Percentiles rank a stretch among this genome's conserved stretches.
Conservation (phyloP, 23 tunicate species). For the Halocynthia aurantium region DNA sequence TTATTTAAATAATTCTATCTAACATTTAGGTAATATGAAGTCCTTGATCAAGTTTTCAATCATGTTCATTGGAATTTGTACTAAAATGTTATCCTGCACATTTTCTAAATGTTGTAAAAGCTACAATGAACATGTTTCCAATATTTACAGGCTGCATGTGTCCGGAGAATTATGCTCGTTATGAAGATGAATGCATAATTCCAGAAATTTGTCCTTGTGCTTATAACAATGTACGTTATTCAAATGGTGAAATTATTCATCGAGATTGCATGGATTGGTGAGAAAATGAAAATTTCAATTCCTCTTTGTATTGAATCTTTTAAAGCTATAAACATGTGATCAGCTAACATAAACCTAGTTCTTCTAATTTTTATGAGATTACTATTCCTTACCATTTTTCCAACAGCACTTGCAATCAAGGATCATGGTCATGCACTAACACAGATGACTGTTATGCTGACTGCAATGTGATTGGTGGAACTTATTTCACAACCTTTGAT, state of each 20-base stretch:
- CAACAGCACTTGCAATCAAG: slow-evolving; percentile 35
- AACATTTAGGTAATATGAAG: too few relatives aligned
- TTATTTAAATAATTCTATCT: too few relatives aligned
- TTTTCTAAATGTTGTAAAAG: too few relatives aligned
- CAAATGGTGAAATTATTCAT: background rate
- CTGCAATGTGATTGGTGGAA: slow-evolving; percentile 30
- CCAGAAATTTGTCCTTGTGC: background rate
- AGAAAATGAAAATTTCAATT: background rate
- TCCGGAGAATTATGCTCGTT: background rate
- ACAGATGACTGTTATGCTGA: slow-evolving; percentile 5
- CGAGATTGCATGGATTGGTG: slow-evolving; percentile 27
- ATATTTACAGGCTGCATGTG: slow-evolving; percentile 12
- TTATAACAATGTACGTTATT: slow-evolving; percentile 1
- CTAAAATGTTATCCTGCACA: too few relatives aligned
- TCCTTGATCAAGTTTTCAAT: too few relatives aligned
- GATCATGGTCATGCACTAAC: slow-evolving; percentile 36
- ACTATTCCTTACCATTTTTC: too few relatives aligned
- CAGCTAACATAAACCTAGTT: too few relatives aligned
- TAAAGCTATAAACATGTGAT: background rate
- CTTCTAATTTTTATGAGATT: too few relatives aligned
- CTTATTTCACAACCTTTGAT: slow-evolving; percentile 26
- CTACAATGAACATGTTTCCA: too few relatives aligned
- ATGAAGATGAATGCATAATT: background rate
- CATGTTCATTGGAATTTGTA: too few relatives aligned
- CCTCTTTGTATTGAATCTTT: background rate